Conservation (phyloP, 2,113 vertebrate genomes). For the Pteruthius melanotis region DNA sequence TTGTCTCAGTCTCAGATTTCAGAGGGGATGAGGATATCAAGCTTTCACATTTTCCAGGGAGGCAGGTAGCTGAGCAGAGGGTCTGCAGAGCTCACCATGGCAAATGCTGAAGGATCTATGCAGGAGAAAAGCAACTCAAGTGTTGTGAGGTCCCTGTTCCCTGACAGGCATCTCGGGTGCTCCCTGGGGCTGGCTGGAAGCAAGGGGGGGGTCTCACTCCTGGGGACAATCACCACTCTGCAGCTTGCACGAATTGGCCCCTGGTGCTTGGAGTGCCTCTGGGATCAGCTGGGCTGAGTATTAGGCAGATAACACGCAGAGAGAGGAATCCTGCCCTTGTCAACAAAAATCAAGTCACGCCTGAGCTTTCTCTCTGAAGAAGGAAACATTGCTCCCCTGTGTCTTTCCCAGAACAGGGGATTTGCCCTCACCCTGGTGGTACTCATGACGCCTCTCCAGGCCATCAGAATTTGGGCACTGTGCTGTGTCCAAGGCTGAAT, state of each 20-base stretch:
- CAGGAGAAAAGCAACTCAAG: neutral
- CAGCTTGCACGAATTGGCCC: accelerated
- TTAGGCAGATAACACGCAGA: neutral
- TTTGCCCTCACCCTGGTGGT: neutral
- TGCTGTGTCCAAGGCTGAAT: neutral
- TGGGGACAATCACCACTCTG: accelerated
- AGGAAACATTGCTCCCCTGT: neutral
- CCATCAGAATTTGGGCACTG: neutral
- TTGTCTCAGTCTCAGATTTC: neutral
- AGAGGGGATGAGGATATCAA: neutral
- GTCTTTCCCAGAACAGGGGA: neutral
- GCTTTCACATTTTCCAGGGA: neutral
- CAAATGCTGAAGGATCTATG: neutral
- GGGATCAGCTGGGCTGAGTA: neutral
- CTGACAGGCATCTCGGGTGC: accelerated
- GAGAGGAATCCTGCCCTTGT: neutral
- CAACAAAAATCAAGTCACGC: neutral
- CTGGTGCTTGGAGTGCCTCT: neutral
- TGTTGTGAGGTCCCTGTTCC: neutral
- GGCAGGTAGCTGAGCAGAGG: neutral
- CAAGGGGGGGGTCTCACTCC: neutral
- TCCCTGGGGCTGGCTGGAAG: neutral
- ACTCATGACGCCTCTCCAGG: neutral
- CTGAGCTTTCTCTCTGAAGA: neutral
- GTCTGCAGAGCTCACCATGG: neutral